These are phyloP conservation scores for Drosophila fulvimacula DNA, from an alignment of 2,888 invertebrate species.

Conservation along the genomic window DNA sequence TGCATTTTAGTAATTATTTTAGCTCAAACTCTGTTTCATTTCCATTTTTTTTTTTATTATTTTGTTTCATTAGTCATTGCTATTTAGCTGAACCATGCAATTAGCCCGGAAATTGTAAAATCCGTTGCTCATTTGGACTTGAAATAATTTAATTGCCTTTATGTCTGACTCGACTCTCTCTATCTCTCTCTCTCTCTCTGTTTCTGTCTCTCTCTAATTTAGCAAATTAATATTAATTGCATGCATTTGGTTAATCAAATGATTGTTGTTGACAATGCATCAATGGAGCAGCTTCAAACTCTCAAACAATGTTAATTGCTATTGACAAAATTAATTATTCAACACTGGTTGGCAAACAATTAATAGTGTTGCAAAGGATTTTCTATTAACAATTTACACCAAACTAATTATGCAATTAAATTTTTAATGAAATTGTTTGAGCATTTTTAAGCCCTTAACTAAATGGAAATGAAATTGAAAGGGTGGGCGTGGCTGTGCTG, in stretches of 20 bases:
- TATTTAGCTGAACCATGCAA: slow-evolving; percentile 43
- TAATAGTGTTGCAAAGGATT: background rate
- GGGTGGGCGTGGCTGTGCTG: background rate
- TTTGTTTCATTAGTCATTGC: slow-evolving; percentile 39
- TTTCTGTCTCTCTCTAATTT: slow-evolving; percentile 34
- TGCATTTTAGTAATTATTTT: slow-evolving; percentile 78
- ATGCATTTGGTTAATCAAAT: slow-evolving; percentile 32
- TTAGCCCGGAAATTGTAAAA: slow-evolving; percentile 46
- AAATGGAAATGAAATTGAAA: background rate
- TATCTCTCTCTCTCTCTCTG: background rate
- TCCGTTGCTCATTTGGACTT: slow-evolving; percentile 29
- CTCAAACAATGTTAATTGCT: slow-evolving; percentile 30
- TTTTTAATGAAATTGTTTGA: background rate
- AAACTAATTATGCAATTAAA: slow-evolving; percentile 22
- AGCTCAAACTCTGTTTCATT: slow-evolving; percentile 34
- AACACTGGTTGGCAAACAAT: slow-evolving; percentile 39
- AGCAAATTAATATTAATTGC: slow-evolving; percentile 68
- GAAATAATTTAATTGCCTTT: slow-evolving; percentile 56
- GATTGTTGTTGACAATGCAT: slow-evolving; percentile 18
- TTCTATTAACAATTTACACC: slow-evolving; percentile 30
- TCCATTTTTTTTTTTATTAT: slow-evolving; percentile 7
- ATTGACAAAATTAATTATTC: slow-evolving; percentile 43
- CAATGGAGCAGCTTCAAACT: slow-evolving; percentile 28
- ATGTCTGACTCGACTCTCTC: slow-evolving; percentile 20
- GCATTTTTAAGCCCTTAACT: background rate